Base-by-base conservation (phyloP, 2,797 vertebrate genomes). In the Naso thynnoides region DNA sequence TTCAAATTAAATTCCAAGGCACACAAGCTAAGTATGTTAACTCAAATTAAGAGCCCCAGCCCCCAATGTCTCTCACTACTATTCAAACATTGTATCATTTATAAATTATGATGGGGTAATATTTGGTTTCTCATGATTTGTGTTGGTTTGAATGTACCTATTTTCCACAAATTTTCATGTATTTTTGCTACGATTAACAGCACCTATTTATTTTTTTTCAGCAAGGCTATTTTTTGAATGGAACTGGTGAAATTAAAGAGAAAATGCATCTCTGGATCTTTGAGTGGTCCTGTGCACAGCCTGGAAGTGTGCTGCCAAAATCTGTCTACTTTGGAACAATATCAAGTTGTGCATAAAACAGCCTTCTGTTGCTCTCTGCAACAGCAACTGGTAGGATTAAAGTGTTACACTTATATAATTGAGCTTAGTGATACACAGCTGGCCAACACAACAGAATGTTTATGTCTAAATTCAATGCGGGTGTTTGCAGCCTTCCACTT, bases 401-500 rank as follows among this genome's bases (percentile, higher is more conserved):
- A 74, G 70, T 70, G 60, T 59, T 54, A 44, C 24, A 72, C 41
- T 69, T 70, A 49, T 27, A 24, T 70, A 24, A 64, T 66, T 53
- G 79, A 67, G 48, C 59, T 50, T 45, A 72, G 45, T 14, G 36
- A 75, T 63, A 50, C 52, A 49, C 29, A 38, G 29, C 48, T 65
- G 73, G 68, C 44, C 55, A 42, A 45, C n/a, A 36, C 62, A 59
- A 27, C 2, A 9, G 38, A 70, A 74, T 42, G 50, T 52, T 70
- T 60, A 62, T 62, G 57, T 81, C 50, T 82, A 76, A 75, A 78
- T 73, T 68, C 72, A 76, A 64, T 26, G 26, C 4, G 27, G 58
- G 70, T 80, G 39, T 71, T 78, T 62, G 54, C 44, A 65, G 58
- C 73, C 58, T 79, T 78, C 72, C 61, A 79, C 72, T 61, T 70